A percentile compares a stretch with the other conserved stretches of the same genome.
Evolutionary conservation across 2,797 vertebrate species (phyloP).

Genomic region (Atherinosoma microstoma): DNA sequence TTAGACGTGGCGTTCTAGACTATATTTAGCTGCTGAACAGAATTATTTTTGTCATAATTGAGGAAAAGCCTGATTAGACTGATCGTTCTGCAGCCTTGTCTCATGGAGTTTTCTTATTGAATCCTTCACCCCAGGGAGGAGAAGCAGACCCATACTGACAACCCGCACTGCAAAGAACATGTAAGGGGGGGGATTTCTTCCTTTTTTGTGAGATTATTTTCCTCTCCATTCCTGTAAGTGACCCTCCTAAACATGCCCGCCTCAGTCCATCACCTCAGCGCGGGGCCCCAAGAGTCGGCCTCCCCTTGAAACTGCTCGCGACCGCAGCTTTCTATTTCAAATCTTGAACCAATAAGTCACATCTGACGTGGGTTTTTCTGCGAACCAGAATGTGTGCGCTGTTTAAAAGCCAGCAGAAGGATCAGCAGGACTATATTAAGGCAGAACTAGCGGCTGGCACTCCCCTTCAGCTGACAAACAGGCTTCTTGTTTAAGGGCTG

Average conservation of each 20-base stretch:
- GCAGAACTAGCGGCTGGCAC: conserved; percentile 76
- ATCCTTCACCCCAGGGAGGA: conserved; percentile 56
- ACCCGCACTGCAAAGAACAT: conserved; percentile 49
- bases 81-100: conserved; percentile 49
- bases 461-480: conserved; percentile 81
- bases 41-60: conserved; percentile 53
- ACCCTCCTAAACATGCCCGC: conserved; percentile 57
- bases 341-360: conserved; percentile 76
- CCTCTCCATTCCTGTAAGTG: conserved; percentile 71
- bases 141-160: conserved; percentile 61
- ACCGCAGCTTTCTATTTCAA: conserved; percentile 83
- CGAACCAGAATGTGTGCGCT: conserved; percentile 65
- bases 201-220: conserved; percentile 77
- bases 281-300: conserved; percentile 34
- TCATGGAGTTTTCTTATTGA: conserved; percentile 35
- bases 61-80: conserved; percentile 38
- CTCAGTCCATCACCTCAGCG: conserved; percentile 37
- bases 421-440: conserved; percentile 84
- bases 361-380: conserved; percentile 78
- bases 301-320: conserved; percentile 43
- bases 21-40: conserved; percentile 4
- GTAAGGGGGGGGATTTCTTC: conserved; percentile 41
- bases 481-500: conserved; percentile 81
- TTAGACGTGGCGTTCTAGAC: conserved; percentile 36
- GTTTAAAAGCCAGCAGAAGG: conserved; percentile 65